Evolutionary conservation across 2,888 invertebrate genomes (phyloP), one percentile per base, ranked within the genome.

Genomic region (Carterocephalus palaemon): DNA sequence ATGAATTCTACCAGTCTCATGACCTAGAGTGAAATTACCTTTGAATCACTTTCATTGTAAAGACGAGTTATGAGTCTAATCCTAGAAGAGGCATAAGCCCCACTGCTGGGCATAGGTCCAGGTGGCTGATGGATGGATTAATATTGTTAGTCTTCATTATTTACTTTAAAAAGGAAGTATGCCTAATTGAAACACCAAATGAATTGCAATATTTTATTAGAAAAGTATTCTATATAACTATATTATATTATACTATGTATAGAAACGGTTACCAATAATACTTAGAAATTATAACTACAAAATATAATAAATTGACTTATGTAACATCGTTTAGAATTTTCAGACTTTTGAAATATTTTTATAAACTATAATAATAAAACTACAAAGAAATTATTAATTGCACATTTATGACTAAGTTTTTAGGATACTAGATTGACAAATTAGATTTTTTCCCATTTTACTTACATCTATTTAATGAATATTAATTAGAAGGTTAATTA

Each of bases 221-320:
- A 22, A 34, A 22, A 34, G n/a, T 12, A 22, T 20, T 13, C 1
- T 5, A 34, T 22, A 34, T 12, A 19, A 19, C 17, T 19, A 9
- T 22, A 12, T 13, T 22, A 20, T 34, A 19, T 9, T 19, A 9
- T 22, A 12, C n/a, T 22, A 20, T 34, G 13, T 22, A 13, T 34
- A 34, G 20, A 22, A 34, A 34, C 22, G 12, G 22, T 13, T 34
- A 34, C 22, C 20, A 22, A 22, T 22, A 13, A 34, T 15, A 34
- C 34, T 15, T 22, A 34, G 12, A 22, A 34, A 34, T n/a, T 13
- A 34, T 34, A 22, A 34, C 34, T 34, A 34, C 38, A 33, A 43
- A 19, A 9, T 39, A 42, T 32, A 37, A 8, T 29, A 37, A 46
- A 49, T 41, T 42, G 42, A 46, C 49, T 34, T 48, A 48, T 34